A percentile compares a stretch with the other conserved stretches of the same genome.
Evolutionary conservation across 2,113 vertebrate genomes (phyloP).

Genomic region (Chaetura pelagica): DNA sequence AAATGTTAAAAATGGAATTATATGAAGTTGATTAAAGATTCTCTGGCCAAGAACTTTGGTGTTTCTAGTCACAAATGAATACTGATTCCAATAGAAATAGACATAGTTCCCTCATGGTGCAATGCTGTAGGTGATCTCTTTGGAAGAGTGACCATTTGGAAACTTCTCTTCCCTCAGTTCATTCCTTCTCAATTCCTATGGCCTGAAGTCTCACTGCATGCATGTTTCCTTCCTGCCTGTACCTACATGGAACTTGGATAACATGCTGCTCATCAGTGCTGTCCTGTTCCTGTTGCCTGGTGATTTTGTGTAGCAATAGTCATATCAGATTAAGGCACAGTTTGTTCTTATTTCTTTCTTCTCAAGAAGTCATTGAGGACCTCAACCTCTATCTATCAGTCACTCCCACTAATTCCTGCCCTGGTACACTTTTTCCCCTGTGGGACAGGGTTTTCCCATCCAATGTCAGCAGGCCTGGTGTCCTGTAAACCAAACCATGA

Average conservation of each 20-base stretch:
- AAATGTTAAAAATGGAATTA: conserved; percentile 35
- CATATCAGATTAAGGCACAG: background rate
- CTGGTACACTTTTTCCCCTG: no score
- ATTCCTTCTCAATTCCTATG: background rate
- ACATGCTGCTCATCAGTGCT: background rate
- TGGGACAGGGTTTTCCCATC: no score
- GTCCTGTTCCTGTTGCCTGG: background rate
- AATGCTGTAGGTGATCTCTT: background rate
- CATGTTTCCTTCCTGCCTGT: background rate
- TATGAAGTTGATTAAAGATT: conserved; percentile 42
- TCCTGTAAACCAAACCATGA: no score
- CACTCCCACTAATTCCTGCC: no score
- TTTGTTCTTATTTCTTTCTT: no score
- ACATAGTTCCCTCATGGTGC: background rate
- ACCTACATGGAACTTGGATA: background rate
- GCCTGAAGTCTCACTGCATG: background rate
- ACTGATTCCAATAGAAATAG: background rate
- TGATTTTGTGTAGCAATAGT: background rate
- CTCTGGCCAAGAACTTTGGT: background rate
- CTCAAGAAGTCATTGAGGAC: no score
- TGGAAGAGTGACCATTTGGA: background rate
- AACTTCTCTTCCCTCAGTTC: background rate
- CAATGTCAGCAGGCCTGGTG: no score
- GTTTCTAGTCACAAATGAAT: conserved; percentile 11
- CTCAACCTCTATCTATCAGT: no score